A percentile compares a stretch with the other conserved stretches of the same genome.
These are phyloP conservation scores for Xanthostigma xanthostigma DNA, from an alignment of 2,888 invertebrate species.

Conservation along the genomic window DNA sequence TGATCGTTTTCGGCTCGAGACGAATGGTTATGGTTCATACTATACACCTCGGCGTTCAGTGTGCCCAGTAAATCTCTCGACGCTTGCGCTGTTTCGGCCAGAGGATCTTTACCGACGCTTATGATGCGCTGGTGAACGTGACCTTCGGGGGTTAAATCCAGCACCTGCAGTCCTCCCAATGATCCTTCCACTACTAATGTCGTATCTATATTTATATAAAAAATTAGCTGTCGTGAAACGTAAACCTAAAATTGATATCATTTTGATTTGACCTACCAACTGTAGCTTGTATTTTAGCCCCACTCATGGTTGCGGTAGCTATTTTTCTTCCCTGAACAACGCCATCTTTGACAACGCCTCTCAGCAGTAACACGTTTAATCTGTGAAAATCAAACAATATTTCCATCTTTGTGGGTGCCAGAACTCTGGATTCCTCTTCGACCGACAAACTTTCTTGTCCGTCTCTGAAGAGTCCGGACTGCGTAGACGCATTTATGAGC, in stretches of 20 bases:
- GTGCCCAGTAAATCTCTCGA: constrained; percentile 17
- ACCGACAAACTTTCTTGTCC: no score
- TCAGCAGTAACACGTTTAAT: constrained; percentile 70
- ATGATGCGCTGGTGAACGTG: constrained; percentile 73
- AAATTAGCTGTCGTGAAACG: neutral
- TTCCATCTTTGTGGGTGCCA: constrained; percentile 35
- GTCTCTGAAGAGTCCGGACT: no score
- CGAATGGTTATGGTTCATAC: constrained; percentile 16
- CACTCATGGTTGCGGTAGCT: constrained; percentile 84
- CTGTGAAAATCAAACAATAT: constrained; percentile 88
- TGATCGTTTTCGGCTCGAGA: constrained; percentile 11
- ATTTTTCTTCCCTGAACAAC: constrained; percentile 68
- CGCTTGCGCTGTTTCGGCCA: constrained; percentile 31
- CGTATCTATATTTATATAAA: constrained; percentile 16
- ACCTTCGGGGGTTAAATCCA: constrained; percentile 76
- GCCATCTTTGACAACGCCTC: constrained; percentile 59
- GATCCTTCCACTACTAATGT: constrained; percentile 64
- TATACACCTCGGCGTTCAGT: constrained; percentile 26
- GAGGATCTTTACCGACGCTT: constrained; percentile 65
- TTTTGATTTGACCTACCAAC: constrained; percentile 35
- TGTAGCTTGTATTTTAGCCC: constrained; percentile 77
- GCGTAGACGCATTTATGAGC: no score
- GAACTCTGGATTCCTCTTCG: neutral
- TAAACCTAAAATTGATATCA: neutral
- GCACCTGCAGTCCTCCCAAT: constrained; percentile 78